These are phyloP conservation scores for Mola mola DNA, from an alignment of 2,113 vertebrate genomes.

Conservation along the genomic window DNA sequence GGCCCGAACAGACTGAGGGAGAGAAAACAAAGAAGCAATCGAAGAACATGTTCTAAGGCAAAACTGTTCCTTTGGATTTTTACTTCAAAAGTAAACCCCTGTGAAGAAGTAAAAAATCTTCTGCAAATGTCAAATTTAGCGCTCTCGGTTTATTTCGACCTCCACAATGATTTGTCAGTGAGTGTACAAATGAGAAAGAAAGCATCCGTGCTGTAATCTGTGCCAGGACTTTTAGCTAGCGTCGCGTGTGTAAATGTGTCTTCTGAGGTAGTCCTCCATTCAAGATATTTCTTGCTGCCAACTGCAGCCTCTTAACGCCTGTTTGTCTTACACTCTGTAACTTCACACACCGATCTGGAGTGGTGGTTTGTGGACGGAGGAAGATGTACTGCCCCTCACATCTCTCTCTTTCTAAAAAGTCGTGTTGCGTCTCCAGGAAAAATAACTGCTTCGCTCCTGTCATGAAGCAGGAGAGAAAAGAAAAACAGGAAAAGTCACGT, in stretches of 20 bases:
- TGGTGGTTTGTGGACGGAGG: slow-evolving; percentile 18
- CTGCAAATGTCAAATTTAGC: background rate
- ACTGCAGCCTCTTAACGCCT: slow-evolving; percentile 8
- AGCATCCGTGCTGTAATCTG: background rate
- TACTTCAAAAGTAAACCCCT: background rate
- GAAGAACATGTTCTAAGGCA: slow-evolving; percentile 54
- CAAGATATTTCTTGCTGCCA: slow-evolving; percentile 1
- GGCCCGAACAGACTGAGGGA: background rate
- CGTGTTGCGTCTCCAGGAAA: no score
- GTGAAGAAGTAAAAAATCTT: background rate
- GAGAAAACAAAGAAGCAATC: background rate
- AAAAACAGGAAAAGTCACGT: slow-evolving; percentile 15
- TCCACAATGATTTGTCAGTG: background rate
- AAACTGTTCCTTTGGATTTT: slow-evolving; percentile 12
- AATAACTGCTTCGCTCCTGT: no score
- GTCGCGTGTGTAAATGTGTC: background rate
- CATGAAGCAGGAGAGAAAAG: background rate
- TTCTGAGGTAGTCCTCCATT: slow-evolving; percentile 77
- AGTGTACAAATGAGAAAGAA: background rate
- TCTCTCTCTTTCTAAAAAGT: no score
- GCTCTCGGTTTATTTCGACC: background rate
- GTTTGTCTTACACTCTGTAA: slow-evolving; percentile 12
- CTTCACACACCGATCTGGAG: background rate
- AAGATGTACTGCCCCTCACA: background rate
- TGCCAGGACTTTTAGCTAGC: background rate